A percentile compares a stretch with the other conserved stretches of the same genome.
Evolutionary conservation across 2,888 invertebrate genomes (phyloP).

Genomic region (Drosophila buzzatii): DNA sequence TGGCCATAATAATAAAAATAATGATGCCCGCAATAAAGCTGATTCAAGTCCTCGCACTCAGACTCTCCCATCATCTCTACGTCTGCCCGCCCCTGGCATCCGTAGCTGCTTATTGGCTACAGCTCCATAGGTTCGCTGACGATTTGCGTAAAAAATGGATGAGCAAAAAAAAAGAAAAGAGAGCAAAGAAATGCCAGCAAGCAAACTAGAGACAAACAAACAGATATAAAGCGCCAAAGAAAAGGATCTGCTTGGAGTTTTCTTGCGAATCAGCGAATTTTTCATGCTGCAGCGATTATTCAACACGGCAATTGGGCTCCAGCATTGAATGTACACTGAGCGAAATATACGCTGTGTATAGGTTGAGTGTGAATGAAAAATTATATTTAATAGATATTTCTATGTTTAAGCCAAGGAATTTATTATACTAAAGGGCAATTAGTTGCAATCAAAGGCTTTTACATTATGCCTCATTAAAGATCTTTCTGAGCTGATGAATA

Average conservation of each 20-base stretch:
- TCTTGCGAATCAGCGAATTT: constrained; percentile 77
- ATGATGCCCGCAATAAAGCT: constrained; percentile 84
- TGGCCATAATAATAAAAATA: constrained; percentile 84
- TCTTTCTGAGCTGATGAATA: too few species aligned
- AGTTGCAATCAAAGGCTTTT: too few species aligned
- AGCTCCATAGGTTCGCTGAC: constrained; percentile 37
- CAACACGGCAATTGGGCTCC: constrained; percentile 45
- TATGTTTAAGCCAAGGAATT: too few species aligned
- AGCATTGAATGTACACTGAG: constrained; percentile 36
- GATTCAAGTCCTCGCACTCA: constrained; percentile 80
- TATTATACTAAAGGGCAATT: too few species aligned
- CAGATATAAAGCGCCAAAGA: constrained; percentile 27
- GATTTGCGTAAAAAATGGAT: constrained; percentile 80
- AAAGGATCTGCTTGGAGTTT: constrained; percentile 46
- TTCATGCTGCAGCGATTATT: constrained; percentile 81
- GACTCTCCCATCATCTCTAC: constrained; percentile 1
- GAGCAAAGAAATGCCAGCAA: constrained; percentile 50
- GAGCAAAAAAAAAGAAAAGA: constrained; percentile 10
- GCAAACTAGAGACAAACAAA: constrained; percentile 23
- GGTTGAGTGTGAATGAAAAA: neutral
- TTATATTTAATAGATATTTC: neutral
- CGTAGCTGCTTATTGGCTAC: constrained; percentile 56
- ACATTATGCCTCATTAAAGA: too few species aligned
- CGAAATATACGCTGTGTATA: constrained; percentile 15
- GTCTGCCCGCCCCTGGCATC: neutral